Evolutionary conservation across 2,888 invertebrate species (phyloP), one percentile per base, ranked within the genome.

Genomic region (Emmelina monodactyla): DNA sequence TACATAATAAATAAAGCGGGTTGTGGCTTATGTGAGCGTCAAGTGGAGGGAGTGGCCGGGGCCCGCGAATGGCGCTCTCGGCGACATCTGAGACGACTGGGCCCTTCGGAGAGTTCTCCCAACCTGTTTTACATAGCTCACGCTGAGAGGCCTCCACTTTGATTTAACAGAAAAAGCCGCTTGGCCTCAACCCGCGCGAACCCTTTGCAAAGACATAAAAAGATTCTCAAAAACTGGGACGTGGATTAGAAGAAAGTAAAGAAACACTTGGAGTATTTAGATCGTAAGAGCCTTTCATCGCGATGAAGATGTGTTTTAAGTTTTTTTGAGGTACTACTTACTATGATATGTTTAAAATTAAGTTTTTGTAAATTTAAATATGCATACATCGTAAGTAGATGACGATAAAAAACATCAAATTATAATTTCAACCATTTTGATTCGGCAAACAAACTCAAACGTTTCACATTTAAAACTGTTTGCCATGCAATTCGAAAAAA

Each of bases 1-100:
- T 78, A 78, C 76, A 79, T 79, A 78, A 78, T 78, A 75, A 76
- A 76, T 78, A 79, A 75, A 73, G 73, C 71, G 69, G 64, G 63
- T 60, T 63, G 69, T 62, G 65, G 76, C 75, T 73, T 78, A 79
- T 78, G 68, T 79, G 75, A n/a, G 65, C 60, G 67, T 71, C 62
- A 67, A 78, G 78, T 73, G 72, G 78, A 70, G 73, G 79, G 78
- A 65, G 79, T 75, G 79, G 79, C 69, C 67, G 61, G 59, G 63
- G 49, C 61, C 62, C 68, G 66, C 78, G 78, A 78, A 78, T 75
- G 68, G 75, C 76, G 71, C 76, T 69, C 61, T 54, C 55, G 51
- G 66, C 70, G 78, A 76, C 75, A 79, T 78, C 73, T 73, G 79
- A 79, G 78, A 73, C 67, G 71, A 45, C 58, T 61, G 65, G 62